Evolutionary conservation across 2,113 vertebrate genomes (phyloP).

Genomic region (Alectura lathami): DNA sequence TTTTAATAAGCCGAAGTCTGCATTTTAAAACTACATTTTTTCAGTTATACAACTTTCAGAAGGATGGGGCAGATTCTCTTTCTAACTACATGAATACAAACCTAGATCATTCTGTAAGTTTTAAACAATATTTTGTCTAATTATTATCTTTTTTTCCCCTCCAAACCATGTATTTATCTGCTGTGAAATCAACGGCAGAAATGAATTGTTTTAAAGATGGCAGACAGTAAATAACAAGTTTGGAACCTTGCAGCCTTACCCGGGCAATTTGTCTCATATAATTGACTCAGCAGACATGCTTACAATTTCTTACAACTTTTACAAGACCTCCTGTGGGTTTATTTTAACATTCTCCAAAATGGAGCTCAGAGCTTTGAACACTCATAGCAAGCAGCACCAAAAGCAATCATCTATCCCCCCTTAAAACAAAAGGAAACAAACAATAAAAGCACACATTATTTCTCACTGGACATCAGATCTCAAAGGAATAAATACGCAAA

Average conservation of each 20-base stretch:
- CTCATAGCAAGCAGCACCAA: background rate
- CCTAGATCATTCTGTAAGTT: background rate
- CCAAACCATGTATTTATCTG: constrained; percentile 10
- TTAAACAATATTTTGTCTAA: constrained; percentile 15
- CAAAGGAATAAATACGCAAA: background rate
- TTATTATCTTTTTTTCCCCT: background rate
- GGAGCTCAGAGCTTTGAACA: constrained; percentile 2
- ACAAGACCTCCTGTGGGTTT: constrained; percentile 61
- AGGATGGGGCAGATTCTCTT: background rate
- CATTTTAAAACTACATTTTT: background rate
- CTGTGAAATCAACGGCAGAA: constrained; percentile 30
- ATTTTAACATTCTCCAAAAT: constrained; percentile 37
- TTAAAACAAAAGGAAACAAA: constrained; percentile 1
- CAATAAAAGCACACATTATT: background rate
- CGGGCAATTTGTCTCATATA: constrained; percentile 49
- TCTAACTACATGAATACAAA: background rate
- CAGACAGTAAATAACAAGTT: constrained; percentile 42
- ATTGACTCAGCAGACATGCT: constrained; percentile 56
- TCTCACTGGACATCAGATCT: background rate
- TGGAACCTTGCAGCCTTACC: constrained; percentile 22
- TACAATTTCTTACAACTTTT: constrained; percentile 63
- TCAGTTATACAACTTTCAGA: background rate
- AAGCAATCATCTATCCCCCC: background rate
- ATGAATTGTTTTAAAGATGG: constrained; percentile 18
- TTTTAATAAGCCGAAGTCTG: background rate